Evolutionary conservation across 2,888 invertebrate genomes (phyloP).

Genomic region (Dryobota labecula): DNA sequence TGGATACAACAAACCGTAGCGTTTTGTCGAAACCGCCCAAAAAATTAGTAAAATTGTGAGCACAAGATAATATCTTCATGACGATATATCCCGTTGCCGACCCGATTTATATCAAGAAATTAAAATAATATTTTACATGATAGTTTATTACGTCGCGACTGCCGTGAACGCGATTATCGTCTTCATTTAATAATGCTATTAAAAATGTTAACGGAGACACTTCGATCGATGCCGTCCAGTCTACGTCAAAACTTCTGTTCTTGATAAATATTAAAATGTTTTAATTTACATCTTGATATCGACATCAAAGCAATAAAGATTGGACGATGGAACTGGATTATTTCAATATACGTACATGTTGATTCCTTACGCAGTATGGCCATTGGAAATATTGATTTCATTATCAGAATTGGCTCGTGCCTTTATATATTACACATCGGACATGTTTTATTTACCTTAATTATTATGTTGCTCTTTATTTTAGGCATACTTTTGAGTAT

Average conservation of each 20-base stretch:
- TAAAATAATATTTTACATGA: constrained; percentile 55
- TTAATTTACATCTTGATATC: constrained; percentile 58
- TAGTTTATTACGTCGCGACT: constrained; percentile 41
- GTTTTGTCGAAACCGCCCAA: constrained; percentile 69
- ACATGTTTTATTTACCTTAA: constrained; percentile 22
- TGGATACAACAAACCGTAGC: constrained; percentile 69
- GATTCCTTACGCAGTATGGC: constrained; percentile 58
- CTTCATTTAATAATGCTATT: constrained; percentile 58
- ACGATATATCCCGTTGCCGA: constrained; percentile 59
- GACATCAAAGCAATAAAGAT: constrained; percentile 62
- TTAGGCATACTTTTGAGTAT: background rate
- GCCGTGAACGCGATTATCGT: constrained; percentile 42
- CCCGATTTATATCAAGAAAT: constrained; percentile 49
- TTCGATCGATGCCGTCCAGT: constrained; percentile 47
- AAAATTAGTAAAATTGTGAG: constrained; percentile 68
- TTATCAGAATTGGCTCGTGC: constrained; percentile 57
- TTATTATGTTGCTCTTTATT: constrained; percentile 13
- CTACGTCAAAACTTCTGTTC: constrained; percentile 42
- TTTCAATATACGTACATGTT: constrained; percentile 63
- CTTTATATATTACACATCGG: constrained; percentile 29
- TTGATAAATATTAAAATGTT: constrained; percentile 37
- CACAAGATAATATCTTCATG: constrained; percentile 70
- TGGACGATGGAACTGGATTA: constrained; percentile 68
- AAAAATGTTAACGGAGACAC: constrained; percentile 62
- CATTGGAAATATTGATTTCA: constrained; percentile 54